Conservation (phyloP, 2,888 invertebrate species). For the Synanthedon myopaeformis region DNA sequence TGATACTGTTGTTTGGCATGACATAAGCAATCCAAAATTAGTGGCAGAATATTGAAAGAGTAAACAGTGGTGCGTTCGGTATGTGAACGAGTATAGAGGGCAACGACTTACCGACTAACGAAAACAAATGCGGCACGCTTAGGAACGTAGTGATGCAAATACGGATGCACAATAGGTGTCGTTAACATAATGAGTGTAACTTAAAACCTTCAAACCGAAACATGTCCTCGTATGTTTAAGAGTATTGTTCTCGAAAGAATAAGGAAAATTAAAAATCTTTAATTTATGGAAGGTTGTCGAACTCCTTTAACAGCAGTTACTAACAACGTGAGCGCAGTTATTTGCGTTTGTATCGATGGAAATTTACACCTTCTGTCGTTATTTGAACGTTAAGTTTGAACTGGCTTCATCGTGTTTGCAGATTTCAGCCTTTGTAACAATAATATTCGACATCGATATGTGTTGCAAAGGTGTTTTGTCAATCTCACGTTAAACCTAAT, state of each 20-base stretch:
- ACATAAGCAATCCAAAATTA: slow-evolving; percentile 24
- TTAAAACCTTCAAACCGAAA: slow-evolving; percentile 1
- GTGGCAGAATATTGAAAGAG: slow-evolving; percentile 26
- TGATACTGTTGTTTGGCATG: slow-evolving; percentile 14
- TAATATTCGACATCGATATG: no score
- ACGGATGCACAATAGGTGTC: slow-evolving; percentile 11
- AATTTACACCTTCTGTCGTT: slow-evolving; percentile 50
- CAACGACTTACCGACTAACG: slow-evolving; percentile 30
- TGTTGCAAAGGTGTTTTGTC: no score
- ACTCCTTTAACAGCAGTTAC: slow-evolving; percentile 23
- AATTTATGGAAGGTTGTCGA: slow-evolving; percentile 36
- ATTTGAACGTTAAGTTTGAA: slow-evolving; percentile 31
- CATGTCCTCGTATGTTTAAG: background rate
- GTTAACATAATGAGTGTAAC: slow-evolving; percentile 8
- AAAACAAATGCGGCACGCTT: slow-evolving; percentile 25
- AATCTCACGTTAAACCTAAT: no score
- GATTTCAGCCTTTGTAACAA: slow-evolving; percentile 25
- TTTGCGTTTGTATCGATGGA: slow-evolving; percentile 48
- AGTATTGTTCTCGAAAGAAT: background rate
- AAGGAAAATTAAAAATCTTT: slow-evolving; percentile 1
- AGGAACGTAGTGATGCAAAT: slow-evolving; percentile 9
- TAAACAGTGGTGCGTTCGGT: slow-evolving; percentile 32
- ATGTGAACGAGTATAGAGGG: slow-evolving; percentile 26
- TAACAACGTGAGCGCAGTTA: slow-evolving; percentile 28
- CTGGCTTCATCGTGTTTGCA: slow-evolving; percentile 41